A percentile compares a stretch with the other conserved stretches of the same genome.
phyloP scores from a whole-genome alignment of 2,888 invertebrate genomes.

The Yponomeuta sedellus region DNA sequence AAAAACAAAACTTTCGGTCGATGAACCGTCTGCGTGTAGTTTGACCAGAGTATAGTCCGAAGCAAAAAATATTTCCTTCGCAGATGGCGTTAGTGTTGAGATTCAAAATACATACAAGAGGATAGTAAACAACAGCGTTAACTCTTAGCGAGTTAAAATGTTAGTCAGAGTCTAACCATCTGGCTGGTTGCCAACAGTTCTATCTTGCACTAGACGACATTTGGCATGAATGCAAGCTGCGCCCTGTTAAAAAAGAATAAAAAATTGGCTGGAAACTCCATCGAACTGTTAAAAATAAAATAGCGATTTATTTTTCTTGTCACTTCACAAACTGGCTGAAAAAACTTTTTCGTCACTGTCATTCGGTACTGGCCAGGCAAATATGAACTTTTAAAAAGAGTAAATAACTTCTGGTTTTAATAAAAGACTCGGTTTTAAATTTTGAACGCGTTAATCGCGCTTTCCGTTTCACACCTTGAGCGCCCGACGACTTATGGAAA shows the following conservation, averaged over 20 bases:
- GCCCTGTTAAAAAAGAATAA: conserved; percentile 5
- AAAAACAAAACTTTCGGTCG: conserved; percentile 30
- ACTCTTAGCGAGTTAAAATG: neutral
- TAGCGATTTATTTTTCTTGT: neutral
- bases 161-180: neutral
- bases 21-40: conserved; percentile 37
- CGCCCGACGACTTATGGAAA: conserved; percentile 29
- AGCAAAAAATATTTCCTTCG: conserved; percentile 32
- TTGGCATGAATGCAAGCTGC: conserved; percentile 8
- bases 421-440: conserved; percentile 25
- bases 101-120: neutral
- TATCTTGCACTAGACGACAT: conserved; percentile 15
- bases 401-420: neutral
- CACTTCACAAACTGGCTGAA: neutral
- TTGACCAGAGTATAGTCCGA: conserved; percentile 27
- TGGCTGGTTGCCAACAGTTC: conserved; percentile 9
- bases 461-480: conserved; percentile 40
- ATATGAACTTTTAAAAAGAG: neutral
- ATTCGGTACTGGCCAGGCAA: neutral
- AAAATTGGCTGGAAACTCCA: conserved; percentile 3
- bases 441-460: conserved; percentile 38
- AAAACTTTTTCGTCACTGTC: conserved; percentile 12
- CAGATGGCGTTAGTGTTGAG: conserved; percentile 2
- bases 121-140: neutral
- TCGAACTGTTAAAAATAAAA: neutral